Evolutionary conservation across 2,113 vertebrate species (phyloP).

Genomic region (Myrmophylax atrothorax): DNA sequence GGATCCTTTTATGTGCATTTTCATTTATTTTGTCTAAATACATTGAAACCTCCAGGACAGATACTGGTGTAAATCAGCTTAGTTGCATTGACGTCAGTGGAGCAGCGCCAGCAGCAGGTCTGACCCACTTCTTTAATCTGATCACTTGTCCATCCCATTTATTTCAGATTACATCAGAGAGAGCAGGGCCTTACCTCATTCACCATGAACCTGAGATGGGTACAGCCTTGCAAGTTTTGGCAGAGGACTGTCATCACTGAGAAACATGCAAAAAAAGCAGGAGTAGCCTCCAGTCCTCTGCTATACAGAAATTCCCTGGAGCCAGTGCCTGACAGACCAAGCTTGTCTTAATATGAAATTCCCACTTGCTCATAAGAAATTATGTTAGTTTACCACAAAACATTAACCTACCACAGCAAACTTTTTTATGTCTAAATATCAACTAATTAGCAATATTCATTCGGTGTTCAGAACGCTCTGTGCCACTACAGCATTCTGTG

Average conservation of each 20-base stretch:
- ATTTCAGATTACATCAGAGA: constrained; percentile 57
- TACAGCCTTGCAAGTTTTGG: constrained; percentile 13
- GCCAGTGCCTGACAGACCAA: neutral
- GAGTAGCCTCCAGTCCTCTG: neutral
- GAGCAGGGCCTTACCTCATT: constrained; percentile 34
- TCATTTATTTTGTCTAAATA: constrained; percentile 38
- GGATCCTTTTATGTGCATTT: neutral
- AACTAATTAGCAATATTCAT: neutral
- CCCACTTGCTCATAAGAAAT: neutral
- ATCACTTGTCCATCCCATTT: constrained; percentile 57
- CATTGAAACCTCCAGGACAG: constrained; percentile 8
- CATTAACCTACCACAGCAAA: neutral
- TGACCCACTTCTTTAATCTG: constrained; percentile 68
- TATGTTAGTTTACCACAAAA: neutral
- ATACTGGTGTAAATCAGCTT: constrained; percentile 59
- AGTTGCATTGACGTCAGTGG: constrained; percentile 63
- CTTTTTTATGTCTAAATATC: neutral
- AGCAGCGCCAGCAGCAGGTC: neutral
- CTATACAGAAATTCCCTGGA: neutral
- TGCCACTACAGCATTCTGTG: neutral
- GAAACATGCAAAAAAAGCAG: neutral
- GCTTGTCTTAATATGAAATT: neutral
- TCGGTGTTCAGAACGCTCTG: neutral
- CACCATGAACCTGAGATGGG: neutral
- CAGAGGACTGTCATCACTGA: neutral